These are phyloP conservation scores for Trogon melanurus DNA, from an alignment of 2,113 vertebrate genomes.

Conservation along the genomic window DNA sequence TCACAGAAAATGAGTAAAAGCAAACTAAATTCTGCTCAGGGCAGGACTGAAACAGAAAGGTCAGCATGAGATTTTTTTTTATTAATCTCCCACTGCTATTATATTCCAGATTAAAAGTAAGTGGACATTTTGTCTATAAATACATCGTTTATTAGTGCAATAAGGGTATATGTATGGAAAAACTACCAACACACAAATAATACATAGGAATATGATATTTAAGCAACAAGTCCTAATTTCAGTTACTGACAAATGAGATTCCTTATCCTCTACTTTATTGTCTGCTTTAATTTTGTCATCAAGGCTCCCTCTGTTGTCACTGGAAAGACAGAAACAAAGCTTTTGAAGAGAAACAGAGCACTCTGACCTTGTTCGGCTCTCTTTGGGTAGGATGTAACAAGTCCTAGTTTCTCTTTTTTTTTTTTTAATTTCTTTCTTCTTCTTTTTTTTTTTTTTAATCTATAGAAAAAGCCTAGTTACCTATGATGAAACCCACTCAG, in stretches of 20 bases:
- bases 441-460: no score
- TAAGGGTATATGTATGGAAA: not conserved
- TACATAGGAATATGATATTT: not conserved
- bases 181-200: not conserved
- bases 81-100: not conserved
- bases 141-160: not conserved
- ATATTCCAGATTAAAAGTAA: not conserved
- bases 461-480: not conserved
- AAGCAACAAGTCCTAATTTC: not conserved
- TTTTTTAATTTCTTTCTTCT: no score
- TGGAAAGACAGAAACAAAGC: not conserved
- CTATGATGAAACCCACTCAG: not conserved
- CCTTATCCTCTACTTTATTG: not conserved
- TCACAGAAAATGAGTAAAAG: not conserved
- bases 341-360: not conserved
- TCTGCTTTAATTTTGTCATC: not conserved
- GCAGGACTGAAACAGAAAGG: not conserved
- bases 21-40: not conserved
- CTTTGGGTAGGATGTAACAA: not conserved
- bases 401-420: not conserved
- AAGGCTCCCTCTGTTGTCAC: not conserved
- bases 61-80: not conserved
- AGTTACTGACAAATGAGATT: not conserved
- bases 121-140: not conserved
- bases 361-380: not conserved